phyloP scores from a whole-genome alignment of 2,113 vertebrate species.

The Indicator indicator region DNA sequence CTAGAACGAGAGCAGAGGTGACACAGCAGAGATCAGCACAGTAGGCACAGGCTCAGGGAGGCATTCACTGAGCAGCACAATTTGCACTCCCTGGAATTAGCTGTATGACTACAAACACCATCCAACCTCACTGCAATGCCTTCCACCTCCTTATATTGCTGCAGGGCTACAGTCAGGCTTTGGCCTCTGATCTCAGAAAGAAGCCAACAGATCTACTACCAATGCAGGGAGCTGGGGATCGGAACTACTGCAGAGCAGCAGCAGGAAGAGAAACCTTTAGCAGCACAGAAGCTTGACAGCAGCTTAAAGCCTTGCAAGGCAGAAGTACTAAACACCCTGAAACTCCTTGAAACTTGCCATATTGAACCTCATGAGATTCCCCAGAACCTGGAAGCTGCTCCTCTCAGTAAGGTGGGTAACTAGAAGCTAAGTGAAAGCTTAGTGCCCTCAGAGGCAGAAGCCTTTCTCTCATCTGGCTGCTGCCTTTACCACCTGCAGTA shows the following conservation, averaged over 20 bases:
- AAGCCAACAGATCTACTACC: background rate
- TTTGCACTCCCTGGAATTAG: background rate
- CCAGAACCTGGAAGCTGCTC: background rate
- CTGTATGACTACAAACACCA: background rate
- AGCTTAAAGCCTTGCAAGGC: background rate
- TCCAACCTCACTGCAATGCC: background rate
- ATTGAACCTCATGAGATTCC: background rate
- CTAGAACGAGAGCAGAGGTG: slow-evolving; percentile 76
- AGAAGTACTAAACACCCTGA: too few relatives aligned
- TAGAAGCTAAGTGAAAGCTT: background rate
- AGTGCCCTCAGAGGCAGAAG: background rate
- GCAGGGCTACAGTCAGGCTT: background rate
- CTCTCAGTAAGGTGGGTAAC: background rate
- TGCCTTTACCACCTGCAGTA: background rate
- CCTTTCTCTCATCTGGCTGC: background rate
- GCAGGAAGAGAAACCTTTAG: background rate
- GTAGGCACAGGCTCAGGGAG: background rate
- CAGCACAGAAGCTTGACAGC: background rate
- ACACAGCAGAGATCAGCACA: background rate
- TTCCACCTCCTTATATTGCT: background rate
- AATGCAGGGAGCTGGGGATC: background rate
- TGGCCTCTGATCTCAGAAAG: background rate
- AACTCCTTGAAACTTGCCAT: too few relatives aligned
- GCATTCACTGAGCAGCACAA: background rate
- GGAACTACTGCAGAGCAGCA: background rate